Percentiles rank a stretch among this genome's conserved stretches.
Conservation (phyloP, 2,113 vertebrate species). For the Meles meles region DNA sequence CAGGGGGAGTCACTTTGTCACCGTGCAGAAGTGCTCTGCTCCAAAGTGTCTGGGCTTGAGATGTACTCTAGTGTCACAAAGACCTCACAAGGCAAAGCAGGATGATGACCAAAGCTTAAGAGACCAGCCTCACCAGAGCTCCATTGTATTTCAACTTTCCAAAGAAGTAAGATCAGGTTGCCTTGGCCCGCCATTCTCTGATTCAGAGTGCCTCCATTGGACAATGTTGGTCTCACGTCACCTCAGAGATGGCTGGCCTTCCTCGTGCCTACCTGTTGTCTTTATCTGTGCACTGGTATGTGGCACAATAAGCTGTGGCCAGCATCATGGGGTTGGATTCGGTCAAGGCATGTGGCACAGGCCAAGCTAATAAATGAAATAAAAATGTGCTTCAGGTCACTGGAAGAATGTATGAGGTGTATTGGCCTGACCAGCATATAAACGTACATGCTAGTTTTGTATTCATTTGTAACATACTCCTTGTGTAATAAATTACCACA, state of each 20-base stretch:
- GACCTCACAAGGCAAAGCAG: neutral
- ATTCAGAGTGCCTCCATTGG: neutral
- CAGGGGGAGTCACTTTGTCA: neutral
- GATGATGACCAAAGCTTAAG: neutral
- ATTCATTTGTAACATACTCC: neutral
- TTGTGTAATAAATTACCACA: neutral
- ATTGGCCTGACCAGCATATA: neutral
- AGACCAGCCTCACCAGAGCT: neutral
- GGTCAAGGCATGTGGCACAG: neutral
- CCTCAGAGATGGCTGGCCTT: neutral
- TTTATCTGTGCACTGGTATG: no score
- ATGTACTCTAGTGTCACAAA: accelerated
- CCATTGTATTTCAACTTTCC: neutral
- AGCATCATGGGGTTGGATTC: neutral
- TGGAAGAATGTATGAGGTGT: neutral
- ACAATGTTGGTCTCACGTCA: neutral
- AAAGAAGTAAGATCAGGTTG: neutral
- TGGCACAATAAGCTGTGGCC: neutral
- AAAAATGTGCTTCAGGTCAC: neutral
- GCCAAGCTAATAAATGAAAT: neutral
- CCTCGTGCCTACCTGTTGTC: neutral
- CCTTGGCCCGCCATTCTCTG: neutral
- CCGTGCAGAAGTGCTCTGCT: neutral
- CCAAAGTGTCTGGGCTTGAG: neutral
- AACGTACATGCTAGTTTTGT: neutral